Percentiles rank a stretch among this genome's conserved stretches.
phyloP scores from a whole-genome alignment of 2,888 invertebrate species.

The Melinaea marsaeus region DNA sequence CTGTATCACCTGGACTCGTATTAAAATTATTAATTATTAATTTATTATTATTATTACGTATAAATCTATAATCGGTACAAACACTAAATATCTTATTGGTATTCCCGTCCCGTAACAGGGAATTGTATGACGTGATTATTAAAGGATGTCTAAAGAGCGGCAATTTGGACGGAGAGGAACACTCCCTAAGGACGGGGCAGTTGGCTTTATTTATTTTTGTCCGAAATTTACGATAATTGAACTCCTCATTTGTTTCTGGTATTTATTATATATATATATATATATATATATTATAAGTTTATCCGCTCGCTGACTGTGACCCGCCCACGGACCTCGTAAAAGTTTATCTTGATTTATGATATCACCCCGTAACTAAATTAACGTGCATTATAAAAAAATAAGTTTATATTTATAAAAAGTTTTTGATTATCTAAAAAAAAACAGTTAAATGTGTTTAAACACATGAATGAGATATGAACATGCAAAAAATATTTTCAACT shows the following conservation, averaged over 20 bases:
- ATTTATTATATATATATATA: slow-evolving; percentile 1
- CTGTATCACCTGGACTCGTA: no score
- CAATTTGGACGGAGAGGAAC: slow-evolving; percentile 68
- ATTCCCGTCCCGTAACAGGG: slow-evolving; percentile 61
- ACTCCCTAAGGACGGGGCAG: slow-evolving; percentile 55
- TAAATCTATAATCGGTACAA: slow-evolving; percentile 35
- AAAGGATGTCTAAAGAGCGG: slow-evolving; percentile 69
- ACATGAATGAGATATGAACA: background rate
- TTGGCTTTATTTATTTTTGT: slow-evolving; percentile 48
- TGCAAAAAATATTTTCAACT: no score
- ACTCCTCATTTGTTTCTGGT: slow-evolving; percentile 9
- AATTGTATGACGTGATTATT: slow-evolving; percentile 76
- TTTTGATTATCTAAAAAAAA: background rate
- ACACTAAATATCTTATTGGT: slow-evolving; percentile 57
- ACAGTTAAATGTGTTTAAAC: slow-evolving; percentile 11
- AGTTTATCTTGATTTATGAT: slow-evolving; percentile 31
- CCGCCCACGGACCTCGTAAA: slow-evolving; percentile 31
- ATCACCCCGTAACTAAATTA: slow-evolving; percentile 21
- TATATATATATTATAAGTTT: background rate
- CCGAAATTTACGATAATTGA: slow-evolving; percentile 19
- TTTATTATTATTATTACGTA: no score
- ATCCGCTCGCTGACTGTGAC: slow-evolving; percentile 5
- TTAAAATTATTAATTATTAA: no score
- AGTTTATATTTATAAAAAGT: background rate
- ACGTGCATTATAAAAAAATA: background rate